phyloP scores from a whole-genome alignment of 2,888 invertebrate species.

The Pinctada fucata region DNA sequence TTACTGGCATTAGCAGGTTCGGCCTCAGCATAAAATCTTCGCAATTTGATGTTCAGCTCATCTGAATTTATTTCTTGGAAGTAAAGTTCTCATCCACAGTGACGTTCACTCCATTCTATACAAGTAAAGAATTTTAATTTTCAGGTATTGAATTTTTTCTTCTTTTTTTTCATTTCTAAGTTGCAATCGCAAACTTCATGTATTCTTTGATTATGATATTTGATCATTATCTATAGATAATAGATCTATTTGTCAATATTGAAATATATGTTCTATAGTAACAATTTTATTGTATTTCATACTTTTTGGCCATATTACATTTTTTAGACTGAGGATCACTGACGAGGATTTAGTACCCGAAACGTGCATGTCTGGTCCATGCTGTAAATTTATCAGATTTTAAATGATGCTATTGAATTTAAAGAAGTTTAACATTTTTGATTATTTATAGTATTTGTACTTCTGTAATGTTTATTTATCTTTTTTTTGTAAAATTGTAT shows the following conservation, averaged over 20 bases:
- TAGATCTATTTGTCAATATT: neutral
- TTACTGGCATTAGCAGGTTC: neutral
- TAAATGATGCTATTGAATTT: too few relatives aligned
- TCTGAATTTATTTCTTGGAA: neutral
- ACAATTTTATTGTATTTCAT: too few relatives aligned
- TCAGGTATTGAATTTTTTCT: too few relatives aligned
- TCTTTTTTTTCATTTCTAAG: too few relatives aligned
- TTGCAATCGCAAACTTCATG: neutral
- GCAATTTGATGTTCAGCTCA: neutral
- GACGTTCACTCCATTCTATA: conserved; percentile 18
- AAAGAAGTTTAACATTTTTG: neutral
- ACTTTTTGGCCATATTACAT: too few relatives aligned
- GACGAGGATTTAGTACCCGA: too few relatives aligned
- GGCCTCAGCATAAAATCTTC: conserved; percentile 9
- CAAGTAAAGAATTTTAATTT: neutral
- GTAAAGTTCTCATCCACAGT: neutral
- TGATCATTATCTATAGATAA: neutral
- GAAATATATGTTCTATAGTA: neutral
- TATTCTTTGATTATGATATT: neutral
- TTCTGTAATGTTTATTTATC: neutral
- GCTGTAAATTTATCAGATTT: too few relatives aligned
- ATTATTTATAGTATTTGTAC: neutral
- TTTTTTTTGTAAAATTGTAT: too few relatives aligned
- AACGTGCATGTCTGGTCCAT: too few relatives aligned
- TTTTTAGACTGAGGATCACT: too few relatives aligned